Conservation (phyloP, 2,888 invertebrate genomes). For the Scotopteryx bipunctaria region DNA sequence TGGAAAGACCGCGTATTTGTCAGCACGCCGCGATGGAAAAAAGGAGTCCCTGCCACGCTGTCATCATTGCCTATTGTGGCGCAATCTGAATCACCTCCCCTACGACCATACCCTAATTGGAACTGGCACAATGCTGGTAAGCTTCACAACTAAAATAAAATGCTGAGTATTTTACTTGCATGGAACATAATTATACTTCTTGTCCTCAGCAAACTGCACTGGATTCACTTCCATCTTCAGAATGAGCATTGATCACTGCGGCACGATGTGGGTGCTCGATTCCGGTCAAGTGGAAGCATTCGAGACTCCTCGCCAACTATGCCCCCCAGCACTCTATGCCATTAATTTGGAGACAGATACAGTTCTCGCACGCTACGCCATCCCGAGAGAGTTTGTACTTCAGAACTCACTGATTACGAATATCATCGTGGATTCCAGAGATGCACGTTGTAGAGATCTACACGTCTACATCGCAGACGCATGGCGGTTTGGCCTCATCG, state of each 20-base stretch:
- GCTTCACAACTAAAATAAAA: not conserved
- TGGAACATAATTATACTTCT: constrained; percentile 13
- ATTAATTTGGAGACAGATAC: constrained; percentile 87
- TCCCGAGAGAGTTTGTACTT: constrained; percentile 86
- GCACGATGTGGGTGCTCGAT: constrained; percentile 91
- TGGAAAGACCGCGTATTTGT: constrained; percentile 88
- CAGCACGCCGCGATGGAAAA: constrained; percentile 90
- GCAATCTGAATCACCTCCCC: constrained; percentile 80
- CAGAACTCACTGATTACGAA: constrained; percentile 88
- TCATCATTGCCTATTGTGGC: constrained; percentile 85
- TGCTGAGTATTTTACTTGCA: not conserved
- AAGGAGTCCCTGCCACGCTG: constrained; percentile 89
- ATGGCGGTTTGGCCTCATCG: constrained; percentile 85
- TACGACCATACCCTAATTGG: constrained; percentile 91
- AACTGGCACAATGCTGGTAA: constrained; percentile 84
- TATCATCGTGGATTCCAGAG: constrained; percentile 85
- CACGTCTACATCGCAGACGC: constrained; percentile 88
- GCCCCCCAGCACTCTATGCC: constrained; percentile 89
- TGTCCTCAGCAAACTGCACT: constrained; percentile 68
- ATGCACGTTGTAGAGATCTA: constrained; percentile 84
- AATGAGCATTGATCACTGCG: constrained; percentile 89
- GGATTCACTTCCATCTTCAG: constrained; percentile 91
- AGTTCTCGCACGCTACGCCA: constrained; percentile 84
- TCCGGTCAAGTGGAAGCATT: constrained; percentile 89
- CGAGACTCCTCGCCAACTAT: constrained; percentile 85